These are phyloP conservation scores for Basileuterus tristriatus DNA, from an alignment of 2,797 vertebrate species.

Conservation along the genomic window DNA sequence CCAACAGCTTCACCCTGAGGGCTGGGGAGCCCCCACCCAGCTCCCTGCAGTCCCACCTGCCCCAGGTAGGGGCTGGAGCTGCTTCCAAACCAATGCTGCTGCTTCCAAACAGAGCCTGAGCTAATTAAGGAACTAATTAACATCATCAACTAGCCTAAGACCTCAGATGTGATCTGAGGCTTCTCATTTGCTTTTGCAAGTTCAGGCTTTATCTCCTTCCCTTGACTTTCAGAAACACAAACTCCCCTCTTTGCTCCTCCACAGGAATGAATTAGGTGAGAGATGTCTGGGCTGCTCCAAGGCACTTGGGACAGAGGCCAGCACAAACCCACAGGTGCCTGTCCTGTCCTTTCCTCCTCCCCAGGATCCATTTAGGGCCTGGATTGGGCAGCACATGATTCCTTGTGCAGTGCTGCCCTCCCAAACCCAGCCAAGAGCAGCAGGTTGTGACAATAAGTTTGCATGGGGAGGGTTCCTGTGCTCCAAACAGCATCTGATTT, in stretches of 20 bases:
- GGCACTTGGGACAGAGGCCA: neutral
- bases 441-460: neutral
- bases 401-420: neutral
- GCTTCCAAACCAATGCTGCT: neutral
- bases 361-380: neutral
- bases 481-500: conserved; percentile 50
- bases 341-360: neutral
- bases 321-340: fast-evolving
- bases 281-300: neutral
- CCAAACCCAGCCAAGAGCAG: neutral
- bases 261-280: neutral
- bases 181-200: neutral
- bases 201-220: neutral
- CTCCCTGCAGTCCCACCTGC: neutral
- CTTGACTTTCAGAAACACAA: neutral
- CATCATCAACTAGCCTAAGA: conserved; percentile 34
- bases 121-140: conserved; percentile 3
- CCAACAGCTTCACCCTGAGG: neutral
- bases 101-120: neutral
- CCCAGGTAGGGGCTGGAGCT: neutral
- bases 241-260: neutral
- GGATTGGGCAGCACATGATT: neutral
- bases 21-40: neutral
- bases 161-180: conserved; percentile 13
- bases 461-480: neutral